These are phyloP conservation scores for Agrochola lota DNA, from an alignment of 2,888 invertebrate species.

Conservation along the genomic window DNA sequence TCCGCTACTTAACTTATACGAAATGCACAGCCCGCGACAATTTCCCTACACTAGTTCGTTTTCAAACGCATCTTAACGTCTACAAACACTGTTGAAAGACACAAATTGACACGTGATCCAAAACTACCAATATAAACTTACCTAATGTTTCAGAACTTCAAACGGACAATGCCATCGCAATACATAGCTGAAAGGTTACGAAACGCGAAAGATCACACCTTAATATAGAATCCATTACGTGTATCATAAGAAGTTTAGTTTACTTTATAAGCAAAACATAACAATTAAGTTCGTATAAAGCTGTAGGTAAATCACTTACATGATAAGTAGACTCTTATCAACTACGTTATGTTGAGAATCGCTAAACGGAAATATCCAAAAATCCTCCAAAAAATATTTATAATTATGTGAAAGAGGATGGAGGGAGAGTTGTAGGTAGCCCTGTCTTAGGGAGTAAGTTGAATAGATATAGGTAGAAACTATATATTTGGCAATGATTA, in stretches of 20 bases:
- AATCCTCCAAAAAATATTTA: conserved; percentile 85
- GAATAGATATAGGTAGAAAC: conserved; percentile 66
- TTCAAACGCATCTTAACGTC: conserved; percentile 76
- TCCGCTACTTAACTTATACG: conserved; percentile 83
- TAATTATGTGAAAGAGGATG: conserved; percentile 79
- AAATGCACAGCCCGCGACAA: conserved; percentile 87
- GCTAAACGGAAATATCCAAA: conserved; percentile 87
- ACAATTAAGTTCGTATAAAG: conserved; percentile 75
- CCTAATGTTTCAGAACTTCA: conserved; percentile 60
- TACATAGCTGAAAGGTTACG: conserved; percentile 72
- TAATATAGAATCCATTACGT: conserved; percentile 75
- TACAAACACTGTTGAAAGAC: conserved; percentile 78
- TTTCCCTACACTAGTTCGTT: conserved; percentile 83
- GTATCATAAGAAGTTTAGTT: conserved; percentile 80
- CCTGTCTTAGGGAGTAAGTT: conserved; percentile 65
- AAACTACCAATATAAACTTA: conserved; percentile 72
- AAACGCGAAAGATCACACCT: conserved; percentile 72
- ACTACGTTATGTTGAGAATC: conserved; percentile 80
- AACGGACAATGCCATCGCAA: conserved; percentile 66
- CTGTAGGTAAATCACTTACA: conserved; percentile 77
- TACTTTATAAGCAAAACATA: conserved; percentile 79
- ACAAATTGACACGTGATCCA: conserved; percentile 82
- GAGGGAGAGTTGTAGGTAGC: conserved; percentile 68
- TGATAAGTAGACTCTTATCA: conserved; percentile 77
- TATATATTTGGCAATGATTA: conserved; percentile 78